These are phyloP conservation scores for Calonectris borealis DNA, from an alignment of 2,113 vertebrate species.

Conservation along the genomic window DNA sequence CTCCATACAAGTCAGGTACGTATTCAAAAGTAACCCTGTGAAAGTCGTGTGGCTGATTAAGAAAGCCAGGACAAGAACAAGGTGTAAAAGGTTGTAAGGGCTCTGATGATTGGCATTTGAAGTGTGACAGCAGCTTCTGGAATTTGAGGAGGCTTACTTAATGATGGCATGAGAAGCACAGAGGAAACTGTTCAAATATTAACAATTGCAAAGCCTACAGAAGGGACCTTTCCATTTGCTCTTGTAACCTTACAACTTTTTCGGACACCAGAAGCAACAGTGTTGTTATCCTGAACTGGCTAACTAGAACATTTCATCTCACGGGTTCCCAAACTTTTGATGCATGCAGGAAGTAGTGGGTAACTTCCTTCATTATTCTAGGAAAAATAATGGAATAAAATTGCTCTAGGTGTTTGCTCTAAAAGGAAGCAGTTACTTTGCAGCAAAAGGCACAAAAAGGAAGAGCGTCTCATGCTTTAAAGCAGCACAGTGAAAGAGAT, in stretches of 20 bases:
- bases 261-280: background rate
- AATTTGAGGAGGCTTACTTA: background rate
- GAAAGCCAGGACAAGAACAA: background rate
- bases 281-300: background rate
- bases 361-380: background rate
- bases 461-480: background rate
- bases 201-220: background rate
- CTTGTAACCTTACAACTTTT: background rate
- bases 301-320: background rate
- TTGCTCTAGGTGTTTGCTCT: background rate
- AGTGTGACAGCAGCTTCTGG: background rate
- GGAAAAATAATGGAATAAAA: background rate
- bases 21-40: background rate
- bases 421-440: background rate
- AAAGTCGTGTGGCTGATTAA: background rate
- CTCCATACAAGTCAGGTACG: slow-evolving; percentile 95
- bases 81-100: background rate
- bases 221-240: background rate
- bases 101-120: background rate
- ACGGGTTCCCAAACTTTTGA: background rate
- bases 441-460: background rate
- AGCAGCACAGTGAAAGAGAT: background rate
- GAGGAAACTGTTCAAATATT: background rate
- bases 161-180: background rate
- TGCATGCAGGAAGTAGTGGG: background rate